Percentiles rank a stretch among this genome's conserved stretches.
These are phyloP conservation scores for Margarornis squamiger DNA, from an alignment of 2,797 vertebrate species.

Conservation along the genomic window DNA sequence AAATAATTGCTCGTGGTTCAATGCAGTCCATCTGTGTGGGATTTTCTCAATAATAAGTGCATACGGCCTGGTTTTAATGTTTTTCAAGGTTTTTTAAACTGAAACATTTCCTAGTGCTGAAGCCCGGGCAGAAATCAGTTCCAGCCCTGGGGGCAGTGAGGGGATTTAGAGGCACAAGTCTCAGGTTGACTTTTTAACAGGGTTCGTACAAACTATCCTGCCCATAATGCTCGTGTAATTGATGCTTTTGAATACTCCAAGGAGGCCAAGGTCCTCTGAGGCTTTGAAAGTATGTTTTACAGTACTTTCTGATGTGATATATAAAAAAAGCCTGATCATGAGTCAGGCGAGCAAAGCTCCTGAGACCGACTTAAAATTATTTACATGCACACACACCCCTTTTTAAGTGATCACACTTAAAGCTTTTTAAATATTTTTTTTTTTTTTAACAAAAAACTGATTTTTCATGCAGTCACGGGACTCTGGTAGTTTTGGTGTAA, in stretches of 20 bases:
- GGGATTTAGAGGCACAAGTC: conserved; percentile 55
- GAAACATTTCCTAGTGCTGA: conserved; percentile 51
- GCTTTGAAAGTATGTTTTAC: conserved; percentile 56
- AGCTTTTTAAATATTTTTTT: neutral
- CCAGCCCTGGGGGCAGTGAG: conserved; percentile 36
- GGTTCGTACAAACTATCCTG: conserved; percentile 49
- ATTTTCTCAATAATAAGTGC: conserved; percentile 67
- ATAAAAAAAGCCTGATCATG: conserved; percentile 1
- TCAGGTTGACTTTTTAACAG: conserved; percentile 59
- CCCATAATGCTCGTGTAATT: conserved; percentile 41
- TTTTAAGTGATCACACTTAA: conserved; percentile 35
- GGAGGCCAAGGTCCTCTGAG: conserved; percentile 43
- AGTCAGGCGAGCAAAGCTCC: conserved; percentile 40
- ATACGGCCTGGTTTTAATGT: conserved; percentile 64
- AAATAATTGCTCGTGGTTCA: conserved; percentile 60
- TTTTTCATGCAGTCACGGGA: neutral
- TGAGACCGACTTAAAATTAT: conserved; percentile 34
- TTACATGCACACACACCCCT: conserved; percentile 9
- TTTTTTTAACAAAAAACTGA: neutral
- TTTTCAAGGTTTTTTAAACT: conserved; percentile 50
- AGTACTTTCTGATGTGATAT: conserved; percentile 56
- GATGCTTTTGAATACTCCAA: conserved; percentile 48
- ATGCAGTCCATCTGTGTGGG: conserved; percentile 69
- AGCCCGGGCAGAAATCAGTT: conserved; percentile 54
- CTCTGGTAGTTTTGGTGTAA: neutral